Base-by-base conservation (phyloP, 2,888 invertebrate genomes). In the Ornithoptera priamus region DNA sequence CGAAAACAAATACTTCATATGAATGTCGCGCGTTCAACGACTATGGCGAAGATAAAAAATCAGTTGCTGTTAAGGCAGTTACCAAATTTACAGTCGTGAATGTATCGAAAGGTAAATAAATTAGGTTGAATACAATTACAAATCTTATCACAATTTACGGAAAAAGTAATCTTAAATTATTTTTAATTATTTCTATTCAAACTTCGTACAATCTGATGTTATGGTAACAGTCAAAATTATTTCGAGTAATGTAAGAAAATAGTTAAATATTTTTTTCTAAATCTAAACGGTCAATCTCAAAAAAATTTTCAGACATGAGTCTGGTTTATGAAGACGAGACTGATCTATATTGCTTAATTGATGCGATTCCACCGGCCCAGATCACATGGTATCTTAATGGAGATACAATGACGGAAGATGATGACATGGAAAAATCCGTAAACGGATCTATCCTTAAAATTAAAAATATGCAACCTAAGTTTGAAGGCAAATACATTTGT, bases 1-100 rank as follows among this genome's bases (percentile, higher is more conserved):
- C 80, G 0, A 76, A 68, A 1, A 74, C 69, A 60, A 85, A 82
- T 68, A 65, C 57, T 0, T 81, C 79, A 2, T 84, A 83, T 63
- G 74, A 76, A 67, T 89, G 89, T 71, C 76, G 70, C 74, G 87
- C 86, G 0, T 69, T 36, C 10, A 88, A 86, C 65, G n/a, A 22
- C 4, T 0, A 65, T 7, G 86, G 81, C 4, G 57, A 63, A 2
- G 72, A 73, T 56, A 60, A 59, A 1, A 63, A 72, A 64, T 67
- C 57, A 59, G 65, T 82, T 24, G 30, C 74, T 56, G 76, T 85
- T 24, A 69, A 74, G 74, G 77, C 76, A 4, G 72, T 70, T 30
- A 69, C 50, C 1, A 75, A 72, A 30, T 67, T 70, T 46, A 60
- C 12, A 3, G 78, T 74, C 67, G 78, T 84, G 24, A 75, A 76